These are phyloP conservation scores for Paralichthys olivaceus DNA, from an alignment of 2,113 vertebrate species.

Conservation along the genomic window DNA sequence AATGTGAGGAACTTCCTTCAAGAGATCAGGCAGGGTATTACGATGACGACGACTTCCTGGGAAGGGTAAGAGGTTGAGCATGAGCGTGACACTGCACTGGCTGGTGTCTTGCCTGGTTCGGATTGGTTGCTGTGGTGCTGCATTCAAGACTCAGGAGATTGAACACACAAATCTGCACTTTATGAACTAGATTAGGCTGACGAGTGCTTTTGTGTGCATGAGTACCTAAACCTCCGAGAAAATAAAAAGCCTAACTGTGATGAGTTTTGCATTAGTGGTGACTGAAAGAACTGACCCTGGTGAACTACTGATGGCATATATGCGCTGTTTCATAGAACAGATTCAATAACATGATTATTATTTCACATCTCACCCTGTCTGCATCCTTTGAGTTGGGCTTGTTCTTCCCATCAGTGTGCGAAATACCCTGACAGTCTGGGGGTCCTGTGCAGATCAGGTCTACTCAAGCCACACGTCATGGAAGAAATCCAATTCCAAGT, in stretches of 20 bases:
- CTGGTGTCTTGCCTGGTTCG: constrained; percentile 36
- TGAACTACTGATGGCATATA: not conserved
- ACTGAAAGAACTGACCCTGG: not conserved
- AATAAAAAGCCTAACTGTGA: constrained; percentile 3
- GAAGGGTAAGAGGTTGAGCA: constrained; percentile 87
- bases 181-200: constrained; percentile 29
- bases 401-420: constrained; percentile 31
- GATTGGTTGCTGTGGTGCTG: constrained; percentile 47
- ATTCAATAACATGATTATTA: not conserved
- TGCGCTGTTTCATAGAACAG: not conserved
- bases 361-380: constrained; percentile 24
- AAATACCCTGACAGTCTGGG: not conserved
- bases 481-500: too few relatives aligned
- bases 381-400: constrained; percentile 42
- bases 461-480: not conserved
- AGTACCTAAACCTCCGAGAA: not conserved
- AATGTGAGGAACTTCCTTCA: constrained; percentile 84
- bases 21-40: constrained; percentile 73
- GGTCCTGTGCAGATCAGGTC: not conserved
- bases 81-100: constrained; percentile 58
- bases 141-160: constrained; percentile 2
- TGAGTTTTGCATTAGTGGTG: not conserved
- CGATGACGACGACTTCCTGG: constrained; percentile 85
- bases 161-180: constrained; percentile 24
- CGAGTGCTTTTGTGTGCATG: constrained; percentile 49